Conservation (phyloP, 2,888 invertebrate genomes). For the Orthosia incerta region DNA sequence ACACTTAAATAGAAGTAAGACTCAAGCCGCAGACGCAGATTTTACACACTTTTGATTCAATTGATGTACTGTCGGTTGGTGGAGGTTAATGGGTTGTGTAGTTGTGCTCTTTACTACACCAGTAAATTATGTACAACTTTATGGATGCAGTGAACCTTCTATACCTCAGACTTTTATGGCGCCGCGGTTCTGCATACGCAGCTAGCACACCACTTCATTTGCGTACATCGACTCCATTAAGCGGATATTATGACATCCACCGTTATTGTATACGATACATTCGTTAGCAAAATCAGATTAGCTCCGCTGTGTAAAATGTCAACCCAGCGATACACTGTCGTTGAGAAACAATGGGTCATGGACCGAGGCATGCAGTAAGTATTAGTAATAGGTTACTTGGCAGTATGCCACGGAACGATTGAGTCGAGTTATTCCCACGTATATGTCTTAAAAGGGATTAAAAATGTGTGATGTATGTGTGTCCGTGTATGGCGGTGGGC, state of each 20-base stretch:
- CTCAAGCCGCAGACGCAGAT: neutral
- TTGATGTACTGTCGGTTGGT: neutral
- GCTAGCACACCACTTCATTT: constrained; percentile 76
- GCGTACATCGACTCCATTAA: constrained; percentile 66
- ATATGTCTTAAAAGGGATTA: constrained; percentile 80
- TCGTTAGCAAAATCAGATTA: constrained; percentile 67
- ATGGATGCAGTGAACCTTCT: constrained; percentile 29
- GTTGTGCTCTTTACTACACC: neutral
- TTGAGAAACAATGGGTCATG: constrained; percentile 78
- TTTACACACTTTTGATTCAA: neutral
- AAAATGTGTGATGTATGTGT: constrained; percentile 79
- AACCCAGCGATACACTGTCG: constrained; percentile 54
- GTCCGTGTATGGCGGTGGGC: constrained; percentile 77
- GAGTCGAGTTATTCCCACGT: constrained; percentile 77
- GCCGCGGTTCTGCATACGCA: constrained; percentile 44
- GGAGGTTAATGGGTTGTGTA: neutral
- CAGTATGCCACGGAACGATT: constrained; percentile 76
- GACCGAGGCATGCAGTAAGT: constrained; percentile 52
- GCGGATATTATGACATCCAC: constrained; percentile 72
- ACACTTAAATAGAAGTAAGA: neutral
- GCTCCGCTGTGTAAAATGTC: constrained; percentile 74
- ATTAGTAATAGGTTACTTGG: constrained; percentile 69
- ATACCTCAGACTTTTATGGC: neutral
- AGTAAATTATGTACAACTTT: neutral
- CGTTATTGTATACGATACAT: constrained; percentile 58